Base-by-base conservation (phyloP, 1,140 invertebrate genomes). In the Drosophila sproati region DNA sequence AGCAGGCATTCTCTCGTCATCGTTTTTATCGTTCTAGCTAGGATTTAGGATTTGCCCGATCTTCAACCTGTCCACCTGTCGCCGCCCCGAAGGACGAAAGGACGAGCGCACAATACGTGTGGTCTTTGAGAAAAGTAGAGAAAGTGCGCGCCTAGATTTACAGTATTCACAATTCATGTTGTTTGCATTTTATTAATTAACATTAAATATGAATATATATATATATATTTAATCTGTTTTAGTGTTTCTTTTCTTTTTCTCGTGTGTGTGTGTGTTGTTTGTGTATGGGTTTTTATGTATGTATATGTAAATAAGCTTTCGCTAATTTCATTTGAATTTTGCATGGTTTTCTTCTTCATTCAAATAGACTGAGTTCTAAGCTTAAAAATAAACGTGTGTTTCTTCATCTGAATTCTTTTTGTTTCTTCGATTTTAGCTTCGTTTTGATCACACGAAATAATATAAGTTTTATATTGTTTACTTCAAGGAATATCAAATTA, bases 161-260 rank as follows among this genome's bases (percentile, higher is more conserved):
- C 66, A 60, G 61, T 80, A 77, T 85, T 60, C 35, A 64, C 67
- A 68, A 78, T 86, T 86, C 82, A 82, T 70, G 37, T 69, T 69
- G 54, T 51, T 80, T 70, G 71, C 76, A 69, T 88, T 85, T 86
- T 82, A 80, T 74, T 86, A 57, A 70, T 85, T 77, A 86, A 87
- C 80, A 80, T 87, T 80, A 78, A 82, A 60, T 61, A 70, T 67
- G 64, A 68, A 86, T 68, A 62, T 73, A 55, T 77, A 35, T 77
- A 35, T 12, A 12, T 12, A 12, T 59, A 20, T 51, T 45, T 66
- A 61, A 68, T 56, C 41, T 52, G 73, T 83, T 80, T 69, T 45
- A 60, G 70, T 80, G 51, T 52, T 80, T 60, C 41, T 43, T 76
- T 64, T 47, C 2, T 37, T 29, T 34, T 66, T 55, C 52, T 31